Conservation (phyloP, 2,888 invertebrate species). For the Netelia inedita region DNA sequence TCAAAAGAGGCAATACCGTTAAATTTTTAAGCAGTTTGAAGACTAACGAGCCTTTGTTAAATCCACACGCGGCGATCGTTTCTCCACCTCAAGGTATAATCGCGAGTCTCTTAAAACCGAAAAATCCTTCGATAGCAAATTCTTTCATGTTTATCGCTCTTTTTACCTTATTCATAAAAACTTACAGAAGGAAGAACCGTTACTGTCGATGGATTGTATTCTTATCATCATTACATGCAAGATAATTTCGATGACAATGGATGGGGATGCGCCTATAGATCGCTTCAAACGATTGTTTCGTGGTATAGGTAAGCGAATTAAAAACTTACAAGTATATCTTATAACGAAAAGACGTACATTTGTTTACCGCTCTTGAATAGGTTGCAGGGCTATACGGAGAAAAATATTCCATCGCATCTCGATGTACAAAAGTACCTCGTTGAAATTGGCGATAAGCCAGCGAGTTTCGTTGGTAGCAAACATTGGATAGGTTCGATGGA, state of each 20-base stretch:
- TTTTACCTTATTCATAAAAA: slow-evolving; percentile 36
- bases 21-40: slow-evolving; percentile 86
- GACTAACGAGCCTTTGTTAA: slow-evolving; percentile 87
- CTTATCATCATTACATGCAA: slow-evolving; percentile 99
- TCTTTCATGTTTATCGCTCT: neutral
- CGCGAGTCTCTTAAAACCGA: slow-evolving; percentile 67
- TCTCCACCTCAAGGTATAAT: slow-evolving; percentile 75
- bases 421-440: slow-evolving; percentile 98
- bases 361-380: slow-evolving; percentile 80
- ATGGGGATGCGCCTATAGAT: slow-evolving; percentile 99
- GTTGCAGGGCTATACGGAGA: slow-evolving; percentile 93
- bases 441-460: slow-evolving; percentile 96
- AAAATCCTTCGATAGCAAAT: slow-evolving; percentile 65
- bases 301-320: slow-evolving; percentile 91
- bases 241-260: slow-evolving; percentile 97
- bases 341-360: neutral
- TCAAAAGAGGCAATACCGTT: slow-evolving; percentile 90
- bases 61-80: slow-evolving; percentile 90
- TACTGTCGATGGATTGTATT: slow-evolving; percentile 93
- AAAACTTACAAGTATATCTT: slow-evolving; percentile 7
- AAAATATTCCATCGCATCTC: slow-evolving; percentile 91
- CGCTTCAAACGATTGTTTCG: slow-evolving; percentile 97
- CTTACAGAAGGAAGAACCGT: slow-evolving; percentile 85
- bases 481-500: slow-evolving; percentile 99
- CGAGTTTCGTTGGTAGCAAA: slow-evolving; percentile 94